Evolutionary conservation across 2,888 invertebrate genomes (phyloP).

Genomic region (Plagodis pulveraria): DNA sequence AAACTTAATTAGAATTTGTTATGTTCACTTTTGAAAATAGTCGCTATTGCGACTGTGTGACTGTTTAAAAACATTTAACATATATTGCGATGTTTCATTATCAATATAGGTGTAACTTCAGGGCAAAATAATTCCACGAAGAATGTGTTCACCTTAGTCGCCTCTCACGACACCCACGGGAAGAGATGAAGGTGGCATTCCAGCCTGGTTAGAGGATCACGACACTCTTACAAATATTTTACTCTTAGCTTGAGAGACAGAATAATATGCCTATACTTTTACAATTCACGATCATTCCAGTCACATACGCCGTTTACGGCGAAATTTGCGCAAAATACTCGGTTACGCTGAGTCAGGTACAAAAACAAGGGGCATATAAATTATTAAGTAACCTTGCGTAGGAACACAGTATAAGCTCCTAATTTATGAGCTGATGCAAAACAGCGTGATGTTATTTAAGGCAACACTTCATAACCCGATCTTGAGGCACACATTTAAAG

Average conservation of each 20-base stretch:
- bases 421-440: constrained; percentile 23
- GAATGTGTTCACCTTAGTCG: too few relatives aligned
- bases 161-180: too few relatives aligned
- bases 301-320: not conserved
- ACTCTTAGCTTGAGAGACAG: not conserved
- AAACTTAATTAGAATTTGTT: too few relatives aligned
- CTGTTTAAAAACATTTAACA: too few relatives aligned
- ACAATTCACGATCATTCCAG: not conserved
- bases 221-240: not conserved
- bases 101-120: too few relatives aligned
- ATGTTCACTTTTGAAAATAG: too few relatives aligned
- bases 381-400: constrained; percentile 36
- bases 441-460: constrained; percentile 20
- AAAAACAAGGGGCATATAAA: constrained; percentile 36
- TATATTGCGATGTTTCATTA: too few relatives aligned
- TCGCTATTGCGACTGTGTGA: too few relatives aligned
- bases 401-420: constrained; percentile 29
- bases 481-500: constrained; percentile 26
- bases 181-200: too few relatives aligned
- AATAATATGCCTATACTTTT: not conserved
- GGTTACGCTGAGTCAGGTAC: constrained; percentile 39
- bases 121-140: too few relatives aligned
- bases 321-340: constrained; percentile 28
- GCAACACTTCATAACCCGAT: constrained; percentile 13
- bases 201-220: too few relatives aligned